Base-by-base conservation (phyloP, 2,113 vertebrate species). In the Centropus unirufus region DNA sequence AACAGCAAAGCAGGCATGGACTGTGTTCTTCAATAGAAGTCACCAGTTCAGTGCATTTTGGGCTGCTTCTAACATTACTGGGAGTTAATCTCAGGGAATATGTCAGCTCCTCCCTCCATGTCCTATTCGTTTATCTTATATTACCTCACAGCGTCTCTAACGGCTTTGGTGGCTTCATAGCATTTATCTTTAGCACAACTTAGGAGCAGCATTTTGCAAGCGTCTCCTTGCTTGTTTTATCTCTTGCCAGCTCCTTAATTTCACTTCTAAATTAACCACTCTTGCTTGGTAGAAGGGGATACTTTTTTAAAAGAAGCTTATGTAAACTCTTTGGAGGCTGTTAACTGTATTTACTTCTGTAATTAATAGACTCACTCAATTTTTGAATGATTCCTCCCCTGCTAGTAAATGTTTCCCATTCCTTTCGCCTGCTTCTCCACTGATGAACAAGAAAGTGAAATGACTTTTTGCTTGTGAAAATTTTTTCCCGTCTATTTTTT, bases 321-420 rank as follows among this genome's bases (percentile, higher is more conserved):
- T 59, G 62, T 86, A 84, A 95, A 87, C 46, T 79, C 69, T 91
- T 88, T 83, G 52, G 80, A 94, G 90, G 72, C 16, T 29, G 18
- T 94, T 95, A 89, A 93, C 92, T 93, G 21, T 51, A 42, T 87
- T 95, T 92, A 46, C 55, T 85, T 29, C 62, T 46, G 11, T 63
- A 91, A 93, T 95, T 90, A 94, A 90, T 39, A 59, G 51, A 49
- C 63, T 93, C 18, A 3, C 61, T 92, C 44, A 8, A 3, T 29
- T 79, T 73, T 57, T 22, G 24, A 67, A 17, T 34, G 24, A 69
- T 77, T 89, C 67, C 70, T 91, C 55, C 84, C 54, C 62, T 73
- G 36, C 54, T 51, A 57, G 59, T 90, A 87, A 95, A 90, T 85
- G 77, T 70, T 62, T 92, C 49, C 13, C 89, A 89, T 95, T 95